Percentiles rank a stretch among this genome's conserved stretches.
These are phyloP conservation scores for Noctua janthina DNA, from an alignment of 2,888 invertebrate species.

Conservation along the genomic window DNA sequence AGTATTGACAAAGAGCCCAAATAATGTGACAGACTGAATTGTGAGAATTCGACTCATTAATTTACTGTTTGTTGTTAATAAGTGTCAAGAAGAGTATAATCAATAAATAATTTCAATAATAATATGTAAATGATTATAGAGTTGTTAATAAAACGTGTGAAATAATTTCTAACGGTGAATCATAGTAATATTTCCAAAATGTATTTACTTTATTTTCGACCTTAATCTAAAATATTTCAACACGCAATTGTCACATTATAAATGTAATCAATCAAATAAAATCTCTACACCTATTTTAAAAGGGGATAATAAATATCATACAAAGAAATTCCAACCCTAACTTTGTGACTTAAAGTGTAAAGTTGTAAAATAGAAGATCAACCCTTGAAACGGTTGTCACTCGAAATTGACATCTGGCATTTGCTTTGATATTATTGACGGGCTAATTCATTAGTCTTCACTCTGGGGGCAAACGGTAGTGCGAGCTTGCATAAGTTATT, in stretches of 20 bases:
- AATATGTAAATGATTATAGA: background rate
- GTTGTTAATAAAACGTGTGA: constrained; percentile 14
- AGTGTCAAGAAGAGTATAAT: background rate
- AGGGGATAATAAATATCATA: constrained; percentile 40
- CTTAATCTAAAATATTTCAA: constrained; percentile 40
- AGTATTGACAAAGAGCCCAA: background rate
- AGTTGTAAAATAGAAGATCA: constrained; percentile 52
- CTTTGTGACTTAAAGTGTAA: constrained; percentile 44
- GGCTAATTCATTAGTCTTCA: constrained; percentile 82
- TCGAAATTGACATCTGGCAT: constrained; percentile 85
- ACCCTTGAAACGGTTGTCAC: constrained; percentile 80
- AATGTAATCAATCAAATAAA: constrained; percentile 80
- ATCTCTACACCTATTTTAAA: constrained; percentile 67
- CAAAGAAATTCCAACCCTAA: constrained; percentile 62
- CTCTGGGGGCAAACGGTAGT: constrained; percentile 69
- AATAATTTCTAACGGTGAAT: constrained; percentile 9
- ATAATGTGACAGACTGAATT: background rate
- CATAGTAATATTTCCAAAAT: constrained; percentile 9
- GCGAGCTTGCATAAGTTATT: constrained; percentile 36
- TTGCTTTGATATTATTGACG: constrained; percentile 85
- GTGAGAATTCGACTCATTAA: background rate
- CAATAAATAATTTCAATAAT: background rate
- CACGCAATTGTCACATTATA: constrained; percentile 83
- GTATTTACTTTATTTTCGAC: constrained; percentile 23
- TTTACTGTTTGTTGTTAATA: background rate